These are phyloP conservation scores for Eutrigla gurnardus DNA, from an alignment of 2,797 vertebrate genomes.

Conservation along the genomic window DNA sequence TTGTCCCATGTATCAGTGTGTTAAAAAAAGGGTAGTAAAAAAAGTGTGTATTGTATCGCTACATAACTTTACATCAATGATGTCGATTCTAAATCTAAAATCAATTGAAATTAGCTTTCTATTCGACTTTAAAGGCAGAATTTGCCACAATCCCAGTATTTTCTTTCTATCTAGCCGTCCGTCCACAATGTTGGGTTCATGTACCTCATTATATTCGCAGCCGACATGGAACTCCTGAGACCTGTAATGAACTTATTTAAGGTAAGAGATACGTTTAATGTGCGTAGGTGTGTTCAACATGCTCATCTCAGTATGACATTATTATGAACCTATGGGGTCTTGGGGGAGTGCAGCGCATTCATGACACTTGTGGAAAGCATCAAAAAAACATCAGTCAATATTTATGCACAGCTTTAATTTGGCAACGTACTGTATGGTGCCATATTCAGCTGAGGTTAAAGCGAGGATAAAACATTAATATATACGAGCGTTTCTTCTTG, in stretches of 20 bases:
- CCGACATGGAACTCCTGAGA: not conserved
- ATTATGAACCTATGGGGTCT: conserved; percentile 23
- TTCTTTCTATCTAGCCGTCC: too few species aligned
- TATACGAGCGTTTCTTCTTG: conserved; percentile 53
- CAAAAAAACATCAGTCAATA: conserved; percentile 46
- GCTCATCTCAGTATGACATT: conserved; percentile 26
- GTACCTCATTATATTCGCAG: not conserved
- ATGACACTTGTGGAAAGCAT: conserved; percentile 43
- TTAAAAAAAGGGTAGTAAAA: not conserved
- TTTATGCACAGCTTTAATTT: conserved; percentile 41
- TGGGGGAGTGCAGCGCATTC: conserved; percentile 28
- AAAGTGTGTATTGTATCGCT: not conserved
- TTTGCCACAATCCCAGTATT: not conserved
- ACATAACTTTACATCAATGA: not conserved
- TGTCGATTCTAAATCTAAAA: not conserved
- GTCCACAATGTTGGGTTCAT: not conserved
- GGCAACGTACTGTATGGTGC: conserved; percentile 1
- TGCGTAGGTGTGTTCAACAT: conserved; percentile 17
- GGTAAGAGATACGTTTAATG: not conserved
- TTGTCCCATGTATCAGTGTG: conserved; percentile 8
- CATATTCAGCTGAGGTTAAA: conserved; percentile 40
- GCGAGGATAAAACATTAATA: conserved; percentile 43
- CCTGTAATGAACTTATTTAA: not conserved
- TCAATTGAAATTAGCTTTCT: too few species aligned
- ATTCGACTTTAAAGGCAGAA: not conserved